Conservation (phyloP, 2,888 invertebrate species). For the Scotopteryx bipunctaria region DNA sequence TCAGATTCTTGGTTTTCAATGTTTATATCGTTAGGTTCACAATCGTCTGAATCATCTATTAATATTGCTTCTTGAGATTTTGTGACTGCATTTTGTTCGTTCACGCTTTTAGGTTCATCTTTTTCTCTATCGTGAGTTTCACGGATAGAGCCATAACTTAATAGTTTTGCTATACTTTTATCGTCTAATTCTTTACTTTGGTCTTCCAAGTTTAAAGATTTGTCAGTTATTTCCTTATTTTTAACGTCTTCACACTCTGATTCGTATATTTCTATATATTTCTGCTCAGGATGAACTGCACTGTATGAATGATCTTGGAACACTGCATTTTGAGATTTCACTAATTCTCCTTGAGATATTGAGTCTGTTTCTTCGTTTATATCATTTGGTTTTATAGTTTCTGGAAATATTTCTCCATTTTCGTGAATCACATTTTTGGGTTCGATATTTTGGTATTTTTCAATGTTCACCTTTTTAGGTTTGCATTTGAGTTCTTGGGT, state of each 20-base stretch:
- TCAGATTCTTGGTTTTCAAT: background rate
- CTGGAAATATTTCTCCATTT: background rate
- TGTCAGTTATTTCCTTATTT: background rate
- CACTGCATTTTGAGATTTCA: too few species aligned
- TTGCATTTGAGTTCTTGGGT: background rate
- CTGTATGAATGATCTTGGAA: too few species aligned
- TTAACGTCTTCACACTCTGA: background rate
- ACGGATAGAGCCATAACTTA: background rate
- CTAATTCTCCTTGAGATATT: background rate
- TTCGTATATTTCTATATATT: background rate
- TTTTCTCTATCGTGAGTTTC: background rate
- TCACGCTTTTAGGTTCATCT: background rate
- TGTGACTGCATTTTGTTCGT: background rate
- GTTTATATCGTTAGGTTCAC: background rate
- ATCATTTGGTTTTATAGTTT: too few species aligned
- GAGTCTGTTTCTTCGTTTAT: background rate
- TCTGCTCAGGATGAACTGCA: too few species aligned
- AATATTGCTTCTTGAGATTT: background rate
- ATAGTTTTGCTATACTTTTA: too few species aligned
- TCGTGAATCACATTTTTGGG: background rate
- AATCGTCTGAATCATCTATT: constrained; percentile 4
- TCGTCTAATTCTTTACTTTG: too few species aligned
- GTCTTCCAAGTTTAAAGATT: background rate
- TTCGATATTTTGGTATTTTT: background rate
- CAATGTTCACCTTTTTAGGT: background rate